Evolutionary conservation across 2,113 vertebrate genomes (phyloP).

Genomic region (Stigmatopora nigra): DNA sequence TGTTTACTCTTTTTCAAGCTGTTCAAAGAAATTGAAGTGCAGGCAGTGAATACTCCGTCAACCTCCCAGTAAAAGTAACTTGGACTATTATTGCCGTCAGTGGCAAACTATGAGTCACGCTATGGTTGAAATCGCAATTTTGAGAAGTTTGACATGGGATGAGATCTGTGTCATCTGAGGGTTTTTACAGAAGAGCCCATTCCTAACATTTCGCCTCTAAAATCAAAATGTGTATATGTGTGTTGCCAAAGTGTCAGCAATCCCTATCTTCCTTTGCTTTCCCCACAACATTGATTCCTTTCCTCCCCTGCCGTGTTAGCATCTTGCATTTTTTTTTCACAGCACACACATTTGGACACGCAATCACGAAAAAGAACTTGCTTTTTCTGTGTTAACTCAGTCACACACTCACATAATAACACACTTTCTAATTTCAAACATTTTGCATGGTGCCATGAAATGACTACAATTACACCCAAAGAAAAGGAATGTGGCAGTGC

Average conservation of each 20-base stretch:
- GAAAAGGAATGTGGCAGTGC: constrained; percentile 36
- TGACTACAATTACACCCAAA: constrained; percentile 58
- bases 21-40: too few relatives aligned
- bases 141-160: constrained; percentile 16
- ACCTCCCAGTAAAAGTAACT: too few relatives aligned
- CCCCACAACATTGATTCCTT: constrained; percentile 55
- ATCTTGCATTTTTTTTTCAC: constrained; percentile 58
- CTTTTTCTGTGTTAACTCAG: constrained; percentile 20
- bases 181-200: constrained; percentile 12
- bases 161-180: constrained; percentile 24
- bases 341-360: constrained; percentile 47
- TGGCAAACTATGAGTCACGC: too few relatives aligned
- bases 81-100: too few relatives aligned
- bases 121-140: background rate
- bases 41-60: too few relatives aligned
- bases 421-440: constrained; percentile 45
- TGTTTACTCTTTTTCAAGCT: too few relatives aligned
- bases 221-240: background rate
- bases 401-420: constrained; percentile 19
- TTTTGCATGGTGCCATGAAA: constrained; percentile 55
- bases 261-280: constrained; percentile 23
- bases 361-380: constrained; percentile 16
- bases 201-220: background rate
- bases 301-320: constrained; percentile 48
- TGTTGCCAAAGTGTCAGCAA: constrained; percentile 10